phyloP scores from a whole-genome alignment of 2,888 invertebrate species.

The Alloplasta piceator region DNA sequence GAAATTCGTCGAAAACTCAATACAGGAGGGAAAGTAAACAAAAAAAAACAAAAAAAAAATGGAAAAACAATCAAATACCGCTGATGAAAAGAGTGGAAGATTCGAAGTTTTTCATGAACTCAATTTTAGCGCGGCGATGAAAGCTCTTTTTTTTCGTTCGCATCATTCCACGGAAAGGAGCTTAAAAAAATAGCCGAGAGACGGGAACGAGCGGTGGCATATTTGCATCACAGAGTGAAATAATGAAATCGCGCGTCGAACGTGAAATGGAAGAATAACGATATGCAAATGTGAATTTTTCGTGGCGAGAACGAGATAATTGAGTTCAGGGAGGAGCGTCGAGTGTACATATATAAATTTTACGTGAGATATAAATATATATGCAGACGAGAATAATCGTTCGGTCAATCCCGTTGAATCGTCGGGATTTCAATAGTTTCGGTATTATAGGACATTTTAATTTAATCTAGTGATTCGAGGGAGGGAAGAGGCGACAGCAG shows the following conservation, averaged over 20 bases:
- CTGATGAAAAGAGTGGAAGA: no score
- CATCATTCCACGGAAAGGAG: neutral
- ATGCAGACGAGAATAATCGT: conserved; percentile 6
- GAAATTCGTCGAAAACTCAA: no score
- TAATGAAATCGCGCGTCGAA: conserved; percentile 26
- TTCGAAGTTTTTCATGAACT: no score
- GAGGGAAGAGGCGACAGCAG: neutral
- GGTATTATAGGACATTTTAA: neutral
- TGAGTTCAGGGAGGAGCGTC: conserved; percentile 9
- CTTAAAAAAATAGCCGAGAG: neutral
- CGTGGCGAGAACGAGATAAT: conserved; percentile 30
- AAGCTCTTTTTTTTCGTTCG: conserved; percentile 1
- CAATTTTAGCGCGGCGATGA: neutral
- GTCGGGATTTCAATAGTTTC: neutral
- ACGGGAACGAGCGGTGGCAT: conserved; percentile 11
- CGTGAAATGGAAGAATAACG: conserved; percentile 37
- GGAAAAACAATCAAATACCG: no score
- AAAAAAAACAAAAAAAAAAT: no score
- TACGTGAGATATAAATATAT: conserved; percentile 1
- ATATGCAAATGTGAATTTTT: conserved; percentile 48
- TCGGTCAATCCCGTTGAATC: conserved; percentile 21
- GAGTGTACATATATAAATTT: neutral
- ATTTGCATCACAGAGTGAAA: conserved; percentile 40
- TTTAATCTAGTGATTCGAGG: conserved; percentile 1
- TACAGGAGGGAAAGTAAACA: no score